These are phyloP conservation scores for Leptinotarsa rubiginosa DNA, from an alignment of 2,888 invertebrate genomes.

Conservation along the genomic window DNA sequence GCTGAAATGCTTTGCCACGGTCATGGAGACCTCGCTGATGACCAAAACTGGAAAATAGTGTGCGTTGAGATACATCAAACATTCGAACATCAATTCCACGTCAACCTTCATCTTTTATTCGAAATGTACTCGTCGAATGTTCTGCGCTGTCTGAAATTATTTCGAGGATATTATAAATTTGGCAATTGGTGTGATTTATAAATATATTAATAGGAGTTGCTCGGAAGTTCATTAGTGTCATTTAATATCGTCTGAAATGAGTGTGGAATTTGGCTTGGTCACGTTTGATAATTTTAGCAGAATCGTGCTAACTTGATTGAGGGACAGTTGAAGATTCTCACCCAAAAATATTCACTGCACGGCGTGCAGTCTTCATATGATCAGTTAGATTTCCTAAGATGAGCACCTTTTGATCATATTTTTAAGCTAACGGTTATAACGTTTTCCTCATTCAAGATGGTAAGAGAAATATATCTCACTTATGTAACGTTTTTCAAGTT, in stretches of 20 bases:
- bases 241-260: constrained; percentile 4
- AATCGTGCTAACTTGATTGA: neutral
- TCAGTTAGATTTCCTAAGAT: no score
- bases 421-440: no score
- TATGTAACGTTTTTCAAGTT: no score
- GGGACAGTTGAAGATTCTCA: neutral
- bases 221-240: constrained; percentile 11
- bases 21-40: constrained; percentile 47
- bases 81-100: constrained; percentile 52
- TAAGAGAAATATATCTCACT: no score
- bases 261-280: neutral
- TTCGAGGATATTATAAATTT: constrained; percentile 27
- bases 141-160: constrained; percentile 9
- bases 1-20: constrained; percentile 49
- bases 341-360: no score
- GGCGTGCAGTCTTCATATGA: no score
- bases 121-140: constrained; percentile 6
- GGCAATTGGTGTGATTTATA: constrained; percentile 32
- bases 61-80: constrained; percentile 50
- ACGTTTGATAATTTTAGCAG: neutral
- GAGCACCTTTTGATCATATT: no score
- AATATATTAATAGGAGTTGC: constrained; percentile 34
- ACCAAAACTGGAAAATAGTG: constrained; percentile 51
- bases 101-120: constrained; percentile 45
- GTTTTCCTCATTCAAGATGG: no score